A percentile compares a stretch with the other conserved stretches of the same genome.
Conservation (phyloP, 2,113 vertebrate species). For the Sula dactylatra region DNA sequence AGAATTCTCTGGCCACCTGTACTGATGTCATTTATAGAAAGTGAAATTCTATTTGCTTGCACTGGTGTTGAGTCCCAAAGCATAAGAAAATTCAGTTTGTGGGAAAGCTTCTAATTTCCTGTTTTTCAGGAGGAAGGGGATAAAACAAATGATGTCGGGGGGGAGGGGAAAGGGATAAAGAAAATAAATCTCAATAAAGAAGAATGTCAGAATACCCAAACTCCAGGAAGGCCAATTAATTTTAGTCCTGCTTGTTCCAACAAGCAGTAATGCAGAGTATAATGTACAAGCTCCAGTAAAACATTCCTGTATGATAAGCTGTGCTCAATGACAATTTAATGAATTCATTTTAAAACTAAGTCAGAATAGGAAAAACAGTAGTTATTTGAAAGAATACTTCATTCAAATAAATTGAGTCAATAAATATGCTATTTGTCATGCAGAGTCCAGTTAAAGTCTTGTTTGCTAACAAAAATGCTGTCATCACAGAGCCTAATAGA, state of each 20-base stretch:
- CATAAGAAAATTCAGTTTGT: background rate
- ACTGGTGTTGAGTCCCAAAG: slow-evolving; percentile 21
- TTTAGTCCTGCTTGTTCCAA: background rate
- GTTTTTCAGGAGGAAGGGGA: background rate
- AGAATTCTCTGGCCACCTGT: background rate
- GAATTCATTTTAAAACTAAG: slow-evolving; percentile 63
- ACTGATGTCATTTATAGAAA: background rate
- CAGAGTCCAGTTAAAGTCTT: slow-evolving; percentile 58
- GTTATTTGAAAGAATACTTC: slow-evolving; percentile 43
- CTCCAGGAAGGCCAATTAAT: background rate
- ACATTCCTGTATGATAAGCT: slow-evolving; percentile 46
- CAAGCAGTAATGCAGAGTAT: background rate
- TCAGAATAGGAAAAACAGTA: slow-evolving; percentile 47
- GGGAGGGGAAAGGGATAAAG: background rate
- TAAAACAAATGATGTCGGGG: background rate
- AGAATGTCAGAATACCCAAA: background rate
- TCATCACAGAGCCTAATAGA: slow-evolving; percentile 50
- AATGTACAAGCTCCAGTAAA: slow-evolving; percentile 5
- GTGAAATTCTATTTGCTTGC: background rate
- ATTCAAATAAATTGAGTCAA: slow-evolving; percentile 65
- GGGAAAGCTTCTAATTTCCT: slow-evolving; percentile 28
- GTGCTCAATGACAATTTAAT: slow-evolving; percentile 68
- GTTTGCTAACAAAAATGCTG: slow-evolving; percentile 61
- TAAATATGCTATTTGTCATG: slow-evolving; percentile 67
- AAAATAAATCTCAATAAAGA: background rate